Percentiles rank a stretch among this genome's conserved stretches.
Evolutionary conservation across 2,888 invertebrate genomes (phyloP).

Genomic region (Pyrgus malvae): DNA sequence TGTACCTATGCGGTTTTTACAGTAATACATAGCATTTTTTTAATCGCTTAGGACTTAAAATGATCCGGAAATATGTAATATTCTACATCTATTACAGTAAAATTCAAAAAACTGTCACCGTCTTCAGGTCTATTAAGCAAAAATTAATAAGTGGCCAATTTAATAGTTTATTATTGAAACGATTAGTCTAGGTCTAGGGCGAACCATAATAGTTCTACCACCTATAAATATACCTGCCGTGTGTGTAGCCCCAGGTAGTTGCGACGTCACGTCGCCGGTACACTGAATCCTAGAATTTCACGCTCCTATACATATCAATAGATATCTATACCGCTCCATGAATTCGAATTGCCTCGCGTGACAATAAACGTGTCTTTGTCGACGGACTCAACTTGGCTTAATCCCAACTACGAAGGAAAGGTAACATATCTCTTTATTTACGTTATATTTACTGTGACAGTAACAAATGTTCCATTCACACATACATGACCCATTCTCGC

Average conservation of each 20-base stretch:
- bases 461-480: constrained; percentile 51
- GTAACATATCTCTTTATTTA: constrained; percentile 68
- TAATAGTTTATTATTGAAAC: not conserved
- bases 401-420: constrained; percentile 65
- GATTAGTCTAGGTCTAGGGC: no score
- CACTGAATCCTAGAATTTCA: constrained; percentile 44
- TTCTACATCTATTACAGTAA: no score
- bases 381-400: constrained; percentile 63
- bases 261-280: constrained; percentile 5
- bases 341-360: constrained; percentile 52
- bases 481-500: constrained; percentile 31
- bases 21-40: no score
- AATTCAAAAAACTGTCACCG: no score
- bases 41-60: no score
- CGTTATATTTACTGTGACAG: constrained; percentile 60
- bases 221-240: not conserved
- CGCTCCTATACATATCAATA: constrained; percentile 46
- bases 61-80: no score
- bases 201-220: not conserved
- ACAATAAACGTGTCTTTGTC: constrained; percentile 62
- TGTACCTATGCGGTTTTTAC: no score
- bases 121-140: no score
- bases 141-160: not conserved
- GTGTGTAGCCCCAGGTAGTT: not conserved
- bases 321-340: constrained; percentile 43